Evolutionary conservation across 2,888 invertebrate genomes (phyloP).

Genomic region (Polyommatus iphigenia): DNA sequence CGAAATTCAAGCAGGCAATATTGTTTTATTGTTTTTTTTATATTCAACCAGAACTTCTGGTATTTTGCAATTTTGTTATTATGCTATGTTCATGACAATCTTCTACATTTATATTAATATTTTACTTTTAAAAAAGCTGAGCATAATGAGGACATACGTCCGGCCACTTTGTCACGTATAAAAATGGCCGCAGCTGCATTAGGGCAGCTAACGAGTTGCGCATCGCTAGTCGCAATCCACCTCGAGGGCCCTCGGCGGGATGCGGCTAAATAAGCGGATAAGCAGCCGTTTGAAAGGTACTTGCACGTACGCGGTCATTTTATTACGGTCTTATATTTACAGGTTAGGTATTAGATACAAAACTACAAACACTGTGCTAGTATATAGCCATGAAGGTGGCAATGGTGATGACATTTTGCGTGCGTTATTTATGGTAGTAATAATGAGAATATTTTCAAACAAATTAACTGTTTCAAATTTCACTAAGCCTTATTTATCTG

Average conservation of each 20-base stretch:
- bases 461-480: too few relatives aligned
- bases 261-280: conserved; percentile 37
- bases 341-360: background rate
- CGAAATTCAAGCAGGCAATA: background rate
- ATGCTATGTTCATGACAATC: too few relatives aligned
- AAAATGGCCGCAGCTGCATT: conserved; percentile 37
- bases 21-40: background rate
- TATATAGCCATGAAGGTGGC: background rate
- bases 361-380: background rate
- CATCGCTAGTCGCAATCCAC: conserved; percentile 36
- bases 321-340: background rate
- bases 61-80: too few relatives aligned
- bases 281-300: conserved; percentile 23
- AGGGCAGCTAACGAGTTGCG: conserved; percentile 41
- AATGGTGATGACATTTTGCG: background rate
- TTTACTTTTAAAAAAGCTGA: background rate
- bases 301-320: conserved; percentile 19
- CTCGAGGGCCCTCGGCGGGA: conserved; percentile 37
- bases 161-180: conserved; percentile 40
- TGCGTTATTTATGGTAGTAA: too few relatives aligned
- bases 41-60: background rate
- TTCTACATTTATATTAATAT: background rate
- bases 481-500: too few relatives aligned
- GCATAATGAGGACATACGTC: background rate
- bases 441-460: too few relatives aligned